A percentile compares a stretch with the other conserved stretches of the same genome.
phyloP scores from a whole-genome alignment of 2,888 invertebrate species.

The Pseudeuparius sepicola region DNA sequence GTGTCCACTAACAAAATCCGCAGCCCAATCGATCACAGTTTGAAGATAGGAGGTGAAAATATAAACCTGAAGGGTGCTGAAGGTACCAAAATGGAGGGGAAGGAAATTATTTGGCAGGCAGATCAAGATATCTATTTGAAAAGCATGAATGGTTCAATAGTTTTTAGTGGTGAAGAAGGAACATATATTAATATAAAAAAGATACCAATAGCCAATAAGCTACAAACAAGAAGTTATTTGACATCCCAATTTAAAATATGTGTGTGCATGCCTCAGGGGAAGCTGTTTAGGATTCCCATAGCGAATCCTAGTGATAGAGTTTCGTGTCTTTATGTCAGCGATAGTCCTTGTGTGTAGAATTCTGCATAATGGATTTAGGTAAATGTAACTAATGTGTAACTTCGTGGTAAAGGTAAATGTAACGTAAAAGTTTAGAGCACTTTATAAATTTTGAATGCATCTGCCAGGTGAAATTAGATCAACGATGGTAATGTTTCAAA shows the following conservation, averaged over 20 bases:
- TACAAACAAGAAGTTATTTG: slow-evolving; percentile 33
- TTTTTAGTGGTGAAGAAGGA: slow-evolving; percentile 60
- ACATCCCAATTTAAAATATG: slow-evolving; percentile 74
- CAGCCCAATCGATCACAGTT: slow-evolving; percentile 59
- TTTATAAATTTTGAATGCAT: no score
- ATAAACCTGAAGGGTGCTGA: slow-evolving; percentile 69
- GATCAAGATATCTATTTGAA: slow-evolving; percentile 70
- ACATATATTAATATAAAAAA: slow-evolving; percentile 60
- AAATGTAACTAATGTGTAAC: no score
- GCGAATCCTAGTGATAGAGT: slow-evolving; percentile 46
- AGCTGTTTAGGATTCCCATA: slow-evolving; percentile 68
- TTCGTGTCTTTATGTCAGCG: slow-evolving; percentile 51
- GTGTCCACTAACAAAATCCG: slow-evolving; percentile 62
- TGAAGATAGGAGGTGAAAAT: slow-evolving; percentile 59
- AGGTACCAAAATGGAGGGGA: slow-evolving; percentile 61
- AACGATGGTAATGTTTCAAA: no score
- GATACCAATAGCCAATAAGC: slow-evolving; percentile 54
- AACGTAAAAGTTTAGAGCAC: no score
- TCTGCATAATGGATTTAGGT: no score
- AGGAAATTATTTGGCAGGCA: slow-evolving; percentile 62
- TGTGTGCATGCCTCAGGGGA: slow-evolving; percentile 83
- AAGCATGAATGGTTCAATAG: slow-evolving; percentile 64
- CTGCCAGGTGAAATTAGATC: no score
- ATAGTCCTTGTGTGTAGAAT: slow-evolving; percentile 53
- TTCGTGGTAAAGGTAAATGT: no score